A percentile compares a stretch with the other conserved stretches of the same genome.
These are phyloP conservation scores for Mylabris sibirica DNA, from an alignment of 2,888 invertebrate genomes.

Conservation along the genomic window DNA sequence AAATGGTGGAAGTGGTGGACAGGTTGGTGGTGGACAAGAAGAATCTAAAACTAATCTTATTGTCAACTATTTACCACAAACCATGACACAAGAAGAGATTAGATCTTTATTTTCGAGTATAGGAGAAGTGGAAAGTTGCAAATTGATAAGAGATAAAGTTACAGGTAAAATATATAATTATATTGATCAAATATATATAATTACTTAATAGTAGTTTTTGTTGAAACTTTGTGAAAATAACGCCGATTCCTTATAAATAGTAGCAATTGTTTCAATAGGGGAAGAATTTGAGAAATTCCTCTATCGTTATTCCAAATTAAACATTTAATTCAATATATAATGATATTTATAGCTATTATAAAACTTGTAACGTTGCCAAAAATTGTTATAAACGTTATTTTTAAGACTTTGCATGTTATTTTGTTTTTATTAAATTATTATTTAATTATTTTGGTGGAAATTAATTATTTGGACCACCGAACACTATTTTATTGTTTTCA, in stretches of 20 bases:
- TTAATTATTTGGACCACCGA: conserved; percentile 1
- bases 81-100: conserved; percentile 99
- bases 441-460: conserved; percentile 3
- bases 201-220: background rate
- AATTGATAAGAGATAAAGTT: conserved; percentile 97
- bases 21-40: conserved; percentile 72
- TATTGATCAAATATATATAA: conserved; percentile 13
- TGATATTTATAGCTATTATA: conserved; percentile 40
- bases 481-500: conserved; percentile 5
- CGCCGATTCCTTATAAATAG: conserved; percentile 9
- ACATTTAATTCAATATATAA: conserved; percentile 30
- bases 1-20: conserved; percentile 74
- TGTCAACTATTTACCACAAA: conserved; percentile 99
- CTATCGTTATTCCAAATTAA: conserved; percentile 29
- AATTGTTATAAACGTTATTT: conserved; percentile 37
- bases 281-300: conserved; percentile 1
- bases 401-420: conserved; percentile 24
- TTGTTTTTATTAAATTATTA: conserved; percentile 15
- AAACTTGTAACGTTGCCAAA: conserved; percentile 39
- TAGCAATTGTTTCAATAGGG: conserved; percentile 13
- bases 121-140: conserved; percentile 99
- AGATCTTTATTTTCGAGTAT: conserved; percentile 97
- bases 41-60: conserved; percentile 98
- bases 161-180: conserved; percentile 72
- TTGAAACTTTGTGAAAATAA: conserved; percentile 1